phyloP scores from a whole-genome alignment of 2,797 vertebrate genomes.

The Prionace glauca region DNA sequence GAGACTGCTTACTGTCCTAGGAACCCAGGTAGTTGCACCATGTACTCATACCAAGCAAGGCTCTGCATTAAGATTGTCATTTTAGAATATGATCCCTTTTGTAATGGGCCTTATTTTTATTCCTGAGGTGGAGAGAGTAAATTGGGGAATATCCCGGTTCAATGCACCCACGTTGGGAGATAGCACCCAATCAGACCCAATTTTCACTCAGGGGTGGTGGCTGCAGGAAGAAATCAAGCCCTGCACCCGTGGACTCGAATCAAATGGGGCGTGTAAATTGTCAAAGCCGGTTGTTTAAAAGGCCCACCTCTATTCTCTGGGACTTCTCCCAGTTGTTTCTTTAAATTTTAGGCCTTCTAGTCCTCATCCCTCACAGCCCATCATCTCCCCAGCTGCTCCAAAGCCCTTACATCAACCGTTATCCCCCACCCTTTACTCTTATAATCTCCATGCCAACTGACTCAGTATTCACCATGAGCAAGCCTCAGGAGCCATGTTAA shows the following conservation, averaged over 20 bases:
- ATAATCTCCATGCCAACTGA: neutral
- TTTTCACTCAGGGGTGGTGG: no score
- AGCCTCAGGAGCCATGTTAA: neutral
- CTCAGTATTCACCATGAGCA: neutral
- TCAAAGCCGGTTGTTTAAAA: no score
- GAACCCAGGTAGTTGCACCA: neutral
- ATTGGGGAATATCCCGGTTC: neutral
- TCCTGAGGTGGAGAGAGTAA: neutral
- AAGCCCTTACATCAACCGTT: neutral
- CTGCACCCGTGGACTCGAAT: no score
- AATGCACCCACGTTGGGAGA: no score
- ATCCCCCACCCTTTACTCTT: no score
- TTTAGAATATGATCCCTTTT: neutral
- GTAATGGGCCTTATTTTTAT: neutral
- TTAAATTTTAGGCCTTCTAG: neutral
- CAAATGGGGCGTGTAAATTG: no score
- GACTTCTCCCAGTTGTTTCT: neutral
- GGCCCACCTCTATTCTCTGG: no score
- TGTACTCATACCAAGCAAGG: neutral
- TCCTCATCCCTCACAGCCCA: neutral
- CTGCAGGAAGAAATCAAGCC: neutral
- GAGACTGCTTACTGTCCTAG: no score
- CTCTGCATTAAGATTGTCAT: neutral
- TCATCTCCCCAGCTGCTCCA: neutral
- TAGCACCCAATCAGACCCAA: neutral